Conservation (phyloP, 2,113 vertebrate species). For the Craseonycteris thonglongyai region DNA sequence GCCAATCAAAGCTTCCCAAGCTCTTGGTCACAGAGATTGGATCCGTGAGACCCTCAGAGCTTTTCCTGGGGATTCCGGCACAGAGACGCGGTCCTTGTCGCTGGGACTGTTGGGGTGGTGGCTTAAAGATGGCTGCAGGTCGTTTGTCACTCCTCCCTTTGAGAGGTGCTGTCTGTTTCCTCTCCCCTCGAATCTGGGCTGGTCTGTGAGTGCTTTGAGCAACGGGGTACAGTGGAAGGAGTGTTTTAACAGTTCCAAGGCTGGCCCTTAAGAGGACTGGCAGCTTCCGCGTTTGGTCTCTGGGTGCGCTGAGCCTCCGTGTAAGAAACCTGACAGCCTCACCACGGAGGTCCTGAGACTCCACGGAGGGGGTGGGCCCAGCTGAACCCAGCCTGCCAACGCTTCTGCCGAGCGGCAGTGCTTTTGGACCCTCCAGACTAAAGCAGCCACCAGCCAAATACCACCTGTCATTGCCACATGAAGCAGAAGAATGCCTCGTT, state of each 20-base stretch:
- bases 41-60: background rate
- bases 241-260: background rate
- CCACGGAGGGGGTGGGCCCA: background rate
- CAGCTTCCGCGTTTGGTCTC: background rate
- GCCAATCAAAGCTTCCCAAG: background rate
- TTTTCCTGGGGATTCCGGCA: background rate
- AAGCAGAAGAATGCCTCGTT: background rate
- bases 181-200: background rate
- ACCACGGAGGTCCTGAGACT: background rate
- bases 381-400: background rate
- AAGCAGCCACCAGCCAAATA: background rate
- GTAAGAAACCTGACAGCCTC: background rate
- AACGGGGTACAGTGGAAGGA: background rate
- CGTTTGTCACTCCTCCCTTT: background rate
- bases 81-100: fast-evolving
- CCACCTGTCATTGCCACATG: background rate
- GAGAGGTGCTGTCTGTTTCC: background rate
- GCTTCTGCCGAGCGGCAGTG: background rate
- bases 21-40: background rate
- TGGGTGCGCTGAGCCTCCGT: background rate
- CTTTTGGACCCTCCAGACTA: background rate
- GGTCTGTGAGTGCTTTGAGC: background rate
- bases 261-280: background rate
- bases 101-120: background rate
- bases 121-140: background rate